A percentile compares a stretch with the other conserved stretches of the same genome.
phyloP scores from a whole-genome alignment of 2,797 vertebrate genomes.

The Diceros bicornis region DNA sequence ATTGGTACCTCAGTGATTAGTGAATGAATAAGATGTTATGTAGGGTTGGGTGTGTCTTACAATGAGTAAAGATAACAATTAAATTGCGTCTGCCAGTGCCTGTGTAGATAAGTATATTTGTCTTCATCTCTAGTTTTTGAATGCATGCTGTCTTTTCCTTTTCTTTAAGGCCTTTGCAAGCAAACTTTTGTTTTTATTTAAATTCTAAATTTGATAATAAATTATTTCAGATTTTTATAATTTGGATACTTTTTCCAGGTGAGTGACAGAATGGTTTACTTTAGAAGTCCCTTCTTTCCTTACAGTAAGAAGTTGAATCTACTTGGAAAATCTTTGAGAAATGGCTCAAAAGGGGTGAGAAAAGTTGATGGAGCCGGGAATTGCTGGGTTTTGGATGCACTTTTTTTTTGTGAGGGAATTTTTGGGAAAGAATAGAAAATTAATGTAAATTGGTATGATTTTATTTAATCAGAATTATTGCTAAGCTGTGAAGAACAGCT shows the following conservation, averaged over 20 bases:
- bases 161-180: slow-evolving; percentile 91
- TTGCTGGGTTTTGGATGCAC: slow-evolving; percentile 92
- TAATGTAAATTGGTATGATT: slow-evolving; percentile 92
- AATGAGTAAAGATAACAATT: slow-evolving; percentile 90
- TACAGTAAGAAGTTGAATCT: slow-evolving; percentile 87
- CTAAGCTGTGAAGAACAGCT: slow-evolving; percentile 88
- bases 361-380: slow-evolving; percentile 87
- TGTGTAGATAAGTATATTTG: slow-evolving; percentile 92
- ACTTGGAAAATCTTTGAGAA: slow-evolving; percentile 88
- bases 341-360: slow-evolving; percentile 87
- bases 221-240: slow-evolving; percentile 94
- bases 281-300: slow-evolving; percentile 85
- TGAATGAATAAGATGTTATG: slow-evolving; percentile 90
- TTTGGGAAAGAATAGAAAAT: slow-evolving; percentile 89
- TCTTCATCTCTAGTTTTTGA: slow-evolving; percentile 91
- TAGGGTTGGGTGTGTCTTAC: slow-evolving; percentile 91
- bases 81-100: slow-evolving; percentile 92
- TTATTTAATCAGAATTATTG: slow-evolving; percentile 91
- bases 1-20: slow-evolving; percentile 93
- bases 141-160: slow-evolving; percentile 92
- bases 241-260: slow-evolving; percentile 90
- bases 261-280: slow-evolving; percentile 82
- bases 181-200: slow-evolving; percentile 92
- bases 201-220: slow-evolving; percentile 94
- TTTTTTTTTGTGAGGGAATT: slow-evolving; percentile 88